A percentile compares a stretch with the other conserved stretches of the same genome.
Conservation (phyloP, 2,797 vertebrate species). For the Aldrovandia affinis region DNA sequence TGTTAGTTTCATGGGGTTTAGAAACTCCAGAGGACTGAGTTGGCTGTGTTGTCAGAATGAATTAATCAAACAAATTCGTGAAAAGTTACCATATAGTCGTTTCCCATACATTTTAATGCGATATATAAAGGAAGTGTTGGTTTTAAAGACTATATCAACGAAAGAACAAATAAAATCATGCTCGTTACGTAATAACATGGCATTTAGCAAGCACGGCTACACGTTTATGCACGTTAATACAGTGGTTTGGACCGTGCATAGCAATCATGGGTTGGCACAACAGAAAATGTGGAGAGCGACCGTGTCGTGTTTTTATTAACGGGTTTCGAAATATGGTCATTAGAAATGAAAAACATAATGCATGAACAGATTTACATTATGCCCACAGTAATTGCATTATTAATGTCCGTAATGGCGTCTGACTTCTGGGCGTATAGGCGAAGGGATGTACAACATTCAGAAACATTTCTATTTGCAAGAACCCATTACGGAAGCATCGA, state of each 20-base stretch:
- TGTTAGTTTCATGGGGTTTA: not conserved
- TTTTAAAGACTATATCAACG: not conserved
- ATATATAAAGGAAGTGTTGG: too few relatives aligned
- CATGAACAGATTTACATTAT: not conserved
- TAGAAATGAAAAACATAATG: not conserved
- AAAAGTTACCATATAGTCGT: too few relatives aligned
- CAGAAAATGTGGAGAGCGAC: not conserved
- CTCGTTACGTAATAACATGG: not conserved
- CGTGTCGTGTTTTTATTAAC: not conserved
- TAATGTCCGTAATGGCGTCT: not conserved
- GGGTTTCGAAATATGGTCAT: not conserved
- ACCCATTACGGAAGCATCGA: slow-evolving; percentile 2
- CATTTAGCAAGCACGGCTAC: not conserved
- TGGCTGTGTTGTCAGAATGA: not conserved
- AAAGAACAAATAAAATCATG: not conserved
- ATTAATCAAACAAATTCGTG: not conserved
- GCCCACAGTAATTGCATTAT: not conserved
- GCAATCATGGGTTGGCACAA: not conserved
- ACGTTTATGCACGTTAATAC: not conserved
- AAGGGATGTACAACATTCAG: not conserved
- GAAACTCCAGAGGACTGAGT: not conserved
- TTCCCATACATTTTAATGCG: too few relatives aligned
- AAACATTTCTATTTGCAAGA: not conserved
- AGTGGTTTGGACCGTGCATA: not conserved
- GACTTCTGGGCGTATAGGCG: not conserved